These are phyloP conservation scores for Thomomys bottae DNA, from an alignment of 2,113 vertebrate species.

Conservation along the genomic window DNA sequence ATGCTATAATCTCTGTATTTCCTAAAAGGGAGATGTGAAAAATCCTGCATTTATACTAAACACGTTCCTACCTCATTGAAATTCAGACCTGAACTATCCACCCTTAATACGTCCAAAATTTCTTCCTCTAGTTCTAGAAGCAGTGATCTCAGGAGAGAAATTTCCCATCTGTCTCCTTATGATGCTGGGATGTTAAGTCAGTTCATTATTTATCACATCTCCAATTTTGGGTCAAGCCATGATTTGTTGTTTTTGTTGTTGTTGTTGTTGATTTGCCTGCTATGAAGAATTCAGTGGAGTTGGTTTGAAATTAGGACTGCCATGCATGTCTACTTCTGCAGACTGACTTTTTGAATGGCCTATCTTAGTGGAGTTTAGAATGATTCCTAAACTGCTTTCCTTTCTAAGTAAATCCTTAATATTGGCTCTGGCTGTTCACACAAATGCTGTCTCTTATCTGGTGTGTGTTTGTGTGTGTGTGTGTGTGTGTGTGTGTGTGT, in stretches of 20 bases:
- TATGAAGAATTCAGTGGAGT: slow-evolving; percentile 81
- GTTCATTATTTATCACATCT: slow-evolving; percentile 86
- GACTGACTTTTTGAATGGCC: slow-evolving; percentile 69
- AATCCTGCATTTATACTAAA: slow-evolving; percentile 83
- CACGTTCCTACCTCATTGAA: slow-evolving; percentile 83
- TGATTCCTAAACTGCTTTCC: slow-evolving; percentile 79
- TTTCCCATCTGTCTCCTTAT: slow-evolving; percentile 88
- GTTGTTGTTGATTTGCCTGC: slow-evolving; percentile 34
- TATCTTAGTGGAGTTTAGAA: slow-evolving; percentile 71
- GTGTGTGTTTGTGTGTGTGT: neutral
- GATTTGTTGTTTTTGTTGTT: slow-evolving; percentile 74
- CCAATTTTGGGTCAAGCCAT: slow-evolving; percentile 81
- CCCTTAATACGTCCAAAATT: slow-evolving; percentile 84
- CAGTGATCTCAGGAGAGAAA: slow-evolving; percentile 84
- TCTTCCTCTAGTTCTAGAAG: slow-evolving; percentile 86
- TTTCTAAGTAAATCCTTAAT: slow-evolving; percentile 74
- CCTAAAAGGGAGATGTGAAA: slow-evolving; percentile 83
- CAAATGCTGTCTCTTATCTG: neutral
- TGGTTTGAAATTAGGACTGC: slow-evolving; percentile 79
- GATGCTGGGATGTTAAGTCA: slow-evolving; percentile 83
- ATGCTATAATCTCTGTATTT: slow-evolving; percentile 79
- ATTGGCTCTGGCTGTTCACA: slow-evolving; percentile 58
- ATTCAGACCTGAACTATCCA: slow-evolving; percentile 86
- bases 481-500: neutral
- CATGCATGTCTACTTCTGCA: slow-evolving; percentile 65